Evolutionary conservation across 2,888 invertebrate genomes (phyloP), one percentile per base, ranked within the genome.

Genomic region (Drosophila subquinaria): DNA sequence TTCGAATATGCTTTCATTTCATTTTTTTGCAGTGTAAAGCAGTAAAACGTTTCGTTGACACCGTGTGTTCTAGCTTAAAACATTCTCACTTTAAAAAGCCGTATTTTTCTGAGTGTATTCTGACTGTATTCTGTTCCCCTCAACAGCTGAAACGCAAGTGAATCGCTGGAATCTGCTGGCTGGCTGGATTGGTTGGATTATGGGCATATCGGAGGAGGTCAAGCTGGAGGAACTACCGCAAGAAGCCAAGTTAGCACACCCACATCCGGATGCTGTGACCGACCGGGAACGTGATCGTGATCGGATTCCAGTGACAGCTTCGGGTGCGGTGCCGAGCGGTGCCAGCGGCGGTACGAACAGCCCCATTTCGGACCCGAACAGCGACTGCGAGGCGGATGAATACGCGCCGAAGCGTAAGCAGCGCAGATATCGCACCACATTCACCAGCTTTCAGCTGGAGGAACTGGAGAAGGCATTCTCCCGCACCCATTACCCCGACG

Each of bases 401-500:
- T 97, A 96, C 91, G 94, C 96, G 0, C 97, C 97, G 0, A 98
- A 98, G 93, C 94, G 98, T 78, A 98, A 98, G 91, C 98, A 98
- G 92, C 94, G 98, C 9, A 94, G 98, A 50, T 98, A 98, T 92
- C 94, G 98, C 77, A 98, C 98, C n/a, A 98, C 98, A 35, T 98
- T 98, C 93, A 98, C 98, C 50, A 97, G 97, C 90, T 98, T 97
- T 91, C 97, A 99, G 93, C 94, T 99, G 79, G 98, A 99, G 92
- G 98, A 99, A 92, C 93, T 99, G 86, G 98, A 99, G 93, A 98
- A 98, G 92, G 98, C 98, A 0, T 99, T 99, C 93, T 97, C 98
- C 2, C 96, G 98, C 91, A 99, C 99, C 13, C 99, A 99, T 93
- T 99, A 99, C 92, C 99, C 99, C 38, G 99, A 99, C 93, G 98